Evolutionary conservation across 2,113 vertebrate genomes (phyloP).

Genomic region (Carassius carassius): DNA sequence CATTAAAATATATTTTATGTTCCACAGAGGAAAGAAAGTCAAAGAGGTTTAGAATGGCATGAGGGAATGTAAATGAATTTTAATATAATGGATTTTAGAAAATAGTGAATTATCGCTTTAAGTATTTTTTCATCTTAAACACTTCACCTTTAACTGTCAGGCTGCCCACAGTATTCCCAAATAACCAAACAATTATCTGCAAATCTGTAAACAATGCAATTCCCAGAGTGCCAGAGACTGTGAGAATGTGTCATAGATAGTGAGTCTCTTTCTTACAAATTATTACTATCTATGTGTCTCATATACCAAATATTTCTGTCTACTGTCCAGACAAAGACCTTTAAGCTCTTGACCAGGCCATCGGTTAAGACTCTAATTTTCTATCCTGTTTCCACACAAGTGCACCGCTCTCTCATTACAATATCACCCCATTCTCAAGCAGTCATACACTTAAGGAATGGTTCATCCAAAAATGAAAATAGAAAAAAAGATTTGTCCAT

Average conservation of each 20-base stretch:
- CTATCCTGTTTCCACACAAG: constrained; percentile 69
- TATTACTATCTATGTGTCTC: neutral
- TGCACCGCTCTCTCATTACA: constrained; percentile 26
- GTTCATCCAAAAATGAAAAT: neutral
- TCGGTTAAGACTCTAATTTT: constrained; percentile 64
- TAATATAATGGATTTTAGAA: too few species aligned
- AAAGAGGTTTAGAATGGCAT: too few species aligned
- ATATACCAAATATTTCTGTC: constrained; percentile 53
- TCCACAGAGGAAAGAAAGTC: too few species aligned
- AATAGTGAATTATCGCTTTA: too few species aligned
- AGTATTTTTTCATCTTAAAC: too few species aligned
- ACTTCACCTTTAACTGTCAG: too few species aligned
- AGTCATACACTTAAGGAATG: neutral
- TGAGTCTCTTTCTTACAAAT: neutral
- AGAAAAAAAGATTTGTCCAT: too few species aligned
- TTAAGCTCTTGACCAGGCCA: constrained; percentile 55
- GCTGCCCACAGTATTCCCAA: too few species aligned
- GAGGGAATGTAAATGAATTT: too few species aligned
- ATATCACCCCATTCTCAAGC: neutral
- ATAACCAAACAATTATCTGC: too few species aligned
- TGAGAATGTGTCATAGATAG: constrained; percentile 32
- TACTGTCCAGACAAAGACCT: constrained; percentile 48
- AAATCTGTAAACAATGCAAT: constrained; percentile 52
- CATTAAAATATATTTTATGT: too few species aligned
- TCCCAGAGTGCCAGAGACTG: constrained; percentile 40